Base-by-base conservation (phyloP, 2,888 invertebrate species). In the Thereva nobilitata region DNA sequence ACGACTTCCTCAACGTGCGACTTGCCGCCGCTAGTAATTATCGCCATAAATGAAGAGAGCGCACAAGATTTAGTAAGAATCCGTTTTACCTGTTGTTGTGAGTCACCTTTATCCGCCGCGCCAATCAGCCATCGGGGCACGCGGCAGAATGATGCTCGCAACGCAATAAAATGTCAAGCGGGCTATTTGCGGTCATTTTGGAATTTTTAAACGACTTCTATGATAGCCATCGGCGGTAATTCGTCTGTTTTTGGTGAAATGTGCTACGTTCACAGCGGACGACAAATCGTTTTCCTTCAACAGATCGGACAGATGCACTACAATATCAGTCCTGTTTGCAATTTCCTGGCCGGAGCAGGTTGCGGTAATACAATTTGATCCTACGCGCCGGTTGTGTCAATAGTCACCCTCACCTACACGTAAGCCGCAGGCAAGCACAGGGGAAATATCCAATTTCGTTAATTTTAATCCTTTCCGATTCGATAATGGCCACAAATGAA, bases 381-480 rank as follows among this genome's bases (percentile, higher is more conserved):
- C 64, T 7, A 54, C 40, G 37, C 6, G 37, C 6, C 44, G 9
- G 8, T 37, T 64, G 41, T 45, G 45, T 35, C 8, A 23, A 54
- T 54, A 38, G 9, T 37, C 44, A 12, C 64, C 64, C 64, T 54
- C 53, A 34, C 40, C 41, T 40, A 23, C 38, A 23, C 65, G 68
- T 64, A 65, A 45, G 9, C n/a, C n/a, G 9, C 61, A 64, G n/a
- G n/a, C n/a, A n/a, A n/a, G n/a, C n/a, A n/a, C n/a, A n/a, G 53
- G 68, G 68, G 72, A 72, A 71, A 72, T 72, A 69, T 78, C 74
- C 74, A 76, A 76, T 78, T 74, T 74, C 75, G 77, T 76, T 79
- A 79, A 79, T 79, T 78, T 76, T 79, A 79, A 79, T 79, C 79
- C 79, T 78, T 79, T 76, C 77, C 78, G 77, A 76, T 78, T 78